Evolutionary conservation across 1,140 invertebrate genomes (phyloP).

Genomic region (Conus ventricosus): DNA sequence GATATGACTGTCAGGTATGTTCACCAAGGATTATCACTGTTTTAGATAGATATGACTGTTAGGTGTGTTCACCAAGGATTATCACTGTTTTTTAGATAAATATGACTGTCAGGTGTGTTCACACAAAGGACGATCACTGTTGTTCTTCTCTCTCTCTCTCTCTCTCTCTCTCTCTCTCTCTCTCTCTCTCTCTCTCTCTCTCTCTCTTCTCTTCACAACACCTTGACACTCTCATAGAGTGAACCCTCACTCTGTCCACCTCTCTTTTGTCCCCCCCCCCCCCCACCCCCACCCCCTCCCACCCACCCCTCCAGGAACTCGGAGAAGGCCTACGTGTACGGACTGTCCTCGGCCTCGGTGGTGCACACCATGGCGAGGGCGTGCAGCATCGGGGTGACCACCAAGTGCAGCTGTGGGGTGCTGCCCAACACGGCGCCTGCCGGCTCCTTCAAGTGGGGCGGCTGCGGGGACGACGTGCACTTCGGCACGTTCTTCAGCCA

Average conservation of each 20-base stretch:
- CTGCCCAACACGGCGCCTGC: constrained; percentile 61
- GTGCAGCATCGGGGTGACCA: constrained; percentile 83
- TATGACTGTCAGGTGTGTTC: no score
- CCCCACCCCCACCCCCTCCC: neutral
- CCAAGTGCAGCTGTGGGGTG: constrained; percentile 81
- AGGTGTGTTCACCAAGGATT: no score
- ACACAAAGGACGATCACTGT: no score
- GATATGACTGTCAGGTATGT: no score
- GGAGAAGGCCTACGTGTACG: constrained; percentile 88
- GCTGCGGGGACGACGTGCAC: constrained; percentile 82
- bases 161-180: no score
- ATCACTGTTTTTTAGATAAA: no score
- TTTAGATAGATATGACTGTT: no score
- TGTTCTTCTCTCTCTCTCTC: no score
- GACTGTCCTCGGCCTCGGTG: constrained; percentile 84
- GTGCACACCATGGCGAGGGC: constrained; percentile 84
- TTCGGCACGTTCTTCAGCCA: constrained; percentile 79
- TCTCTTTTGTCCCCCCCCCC: neutral
- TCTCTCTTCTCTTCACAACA: no score
- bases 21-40: no score
- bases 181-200: no score
- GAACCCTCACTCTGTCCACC: neutral
- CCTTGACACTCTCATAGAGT: no score
- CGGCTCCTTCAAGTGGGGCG: constrained; percentile 79
- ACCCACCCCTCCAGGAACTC: constrained; percentile 80